Conservation (phyloP, 2,797 vertebrate species). For the Lacerta bilineata region DNA sequence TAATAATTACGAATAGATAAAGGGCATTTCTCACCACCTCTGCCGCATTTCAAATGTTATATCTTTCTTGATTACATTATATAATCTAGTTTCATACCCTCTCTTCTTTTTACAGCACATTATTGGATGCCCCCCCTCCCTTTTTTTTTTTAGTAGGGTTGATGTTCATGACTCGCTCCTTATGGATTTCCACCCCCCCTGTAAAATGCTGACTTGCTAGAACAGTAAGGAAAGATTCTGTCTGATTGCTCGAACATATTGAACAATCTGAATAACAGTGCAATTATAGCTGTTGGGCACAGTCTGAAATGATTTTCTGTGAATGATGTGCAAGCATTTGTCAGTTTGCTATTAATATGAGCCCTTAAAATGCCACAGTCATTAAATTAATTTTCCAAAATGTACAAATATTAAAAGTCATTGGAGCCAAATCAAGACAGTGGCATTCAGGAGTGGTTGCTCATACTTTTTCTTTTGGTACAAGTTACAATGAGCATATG, state of each 20-base stretch:
- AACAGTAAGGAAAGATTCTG: slow-evolving; percentile 53
- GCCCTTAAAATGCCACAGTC: slow-evolving; percentile 62
- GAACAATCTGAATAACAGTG: slow-evolving; percentile 65
- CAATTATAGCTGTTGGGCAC: slow-evolving; percentile 69
- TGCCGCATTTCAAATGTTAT: neutral
- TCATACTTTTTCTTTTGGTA: slow-evolving; percentile 45
- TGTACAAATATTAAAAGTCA: slow-evolving; percentile 65
- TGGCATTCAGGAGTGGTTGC: slow-evolving; percentile 31
- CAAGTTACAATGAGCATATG: neutral
- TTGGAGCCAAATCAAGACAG: slow-evolving; percentile 55
- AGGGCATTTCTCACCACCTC: neutral
- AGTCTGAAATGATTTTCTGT: slow-evolving; percentile 60
- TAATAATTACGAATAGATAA: neutral
- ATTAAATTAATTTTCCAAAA: slow-evolving; percentile 56
- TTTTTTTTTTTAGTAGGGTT: slow-evolving; percentile 24
- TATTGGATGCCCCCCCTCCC: neutral
- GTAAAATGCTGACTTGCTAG: slow-evolving; percentile 48
- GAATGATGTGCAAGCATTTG: slow-evolving; percentile 70
- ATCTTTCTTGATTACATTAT: neutral
- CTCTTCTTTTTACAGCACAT: neutral
- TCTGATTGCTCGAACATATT: slow-evolving; percentile 59
- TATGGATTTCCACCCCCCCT: slow-evolving; percentile 35
- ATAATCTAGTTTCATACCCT: slow-evolving; percentile 15
- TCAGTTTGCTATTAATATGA: slow-evolving; percentile 60
- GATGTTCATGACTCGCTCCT: slow-evolving; percentile 50